Evolutionary conservation across 2,113 vertebrate species (phyloP).

Genomic region (Sterna hirundo): DNA sequence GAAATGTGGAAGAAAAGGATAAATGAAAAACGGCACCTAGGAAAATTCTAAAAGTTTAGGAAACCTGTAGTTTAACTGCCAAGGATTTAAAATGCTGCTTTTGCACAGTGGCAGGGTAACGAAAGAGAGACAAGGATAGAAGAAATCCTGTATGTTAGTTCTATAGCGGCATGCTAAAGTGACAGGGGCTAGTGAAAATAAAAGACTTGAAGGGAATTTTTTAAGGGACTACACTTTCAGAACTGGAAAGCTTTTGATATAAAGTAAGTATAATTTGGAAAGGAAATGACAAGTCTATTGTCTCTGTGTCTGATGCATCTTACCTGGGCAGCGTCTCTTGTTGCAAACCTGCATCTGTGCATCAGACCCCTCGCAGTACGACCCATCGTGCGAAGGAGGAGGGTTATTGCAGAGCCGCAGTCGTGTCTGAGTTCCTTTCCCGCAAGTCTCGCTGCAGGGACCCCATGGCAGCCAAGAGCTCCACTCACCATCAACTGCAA

Average conservation of each 20-base stretch:
- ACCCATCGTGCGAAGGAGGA: slow-evolving; percentile 83
- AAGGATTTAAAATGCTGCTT: not conserved
- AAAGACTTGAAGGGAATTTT: not conserved
- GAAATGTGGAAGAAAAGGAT: not conserved
- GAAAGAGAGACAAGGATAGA: not conserved
- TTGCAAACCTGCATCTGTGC: slow-evolving; percentile 88
- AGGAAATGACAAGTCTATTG: not conserved
- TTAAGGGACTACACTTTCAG: not conserved
- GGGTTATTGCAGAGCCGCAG: slow-evolving; percentile 86
- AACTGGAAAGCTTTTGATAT: fast-evolving
- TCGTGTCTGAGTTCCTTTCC: slow-evolving; percentile 86
- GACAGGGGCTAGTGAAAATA: not conserved
- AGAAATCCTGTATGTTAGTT: not conserved
- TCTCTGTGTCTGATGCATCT: not conserved
- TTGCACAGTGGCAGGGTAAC: not conserved
- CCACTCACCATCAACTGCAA: slow-evolving; percentile 89
- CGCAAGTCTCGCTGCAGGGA: slow-evolving; percentile 87
- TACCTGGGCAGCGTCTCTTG: slow-evolving; percentile 88
- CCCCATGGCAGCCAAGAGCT: slow-evolving; percentile 90
- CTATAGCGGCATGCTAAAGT: not conserved
- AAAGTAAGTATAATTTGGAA: fast-evolving
- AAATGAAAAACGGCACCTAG: not conserved
- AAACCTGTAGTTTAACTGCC: not conserved
- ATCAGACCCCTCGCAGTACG: slow-evolving; percentile 80
- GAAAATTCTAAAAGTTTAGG: not conserved